Evolutionary conservation across 1,140 invertebrate genomes (phyloP), one percentile per base, ranked within the genome.

Genomic region (Trachymyrmex septentrionalis): DNA sequence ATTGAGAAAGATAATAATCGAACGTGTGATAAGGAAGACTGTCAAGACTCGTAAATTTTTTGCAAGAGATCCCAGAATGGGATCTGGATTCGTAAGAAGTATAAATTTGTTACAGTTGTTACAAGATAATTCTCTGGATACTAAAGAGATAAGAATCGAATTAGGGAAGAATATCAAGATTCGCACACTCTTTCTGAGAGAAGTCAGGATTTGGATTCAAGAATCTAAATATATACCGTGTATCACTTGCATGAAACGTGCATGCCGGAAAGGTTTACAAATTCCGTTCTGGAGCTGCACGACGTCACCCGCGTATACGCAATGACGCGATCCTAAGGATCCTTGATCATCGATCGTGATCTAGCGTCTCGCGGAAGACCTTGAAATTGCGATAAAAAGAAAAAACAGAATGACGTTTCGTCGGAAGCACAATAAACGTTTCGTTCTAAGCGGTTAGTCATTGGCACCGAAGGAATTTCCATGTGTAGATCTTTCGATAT

Each of bases 401-500:
- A 61, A 27, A 24, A 85, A 48, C 44, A 67, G 50, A 67, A 59
- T 75, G 75, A 87, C 80, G 80, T 59, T 78, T 34, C 27, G 53
- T 48, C 7, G 77, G 27, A 75, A 38, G 73, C 75, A 80, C 53
- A 84, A 78, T 87, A 66, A 84, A 38, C 72, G 86, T 84, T 91
- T 91, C 87, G 24, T 72, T 86, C 53, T 82, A 81, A 91, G 80
- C 66, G 57, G 30, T 91, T 91, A 91, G 84, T 91, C 90, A 91
- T 78, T 84, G 53, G 86, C 81, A 71, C 67, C 75, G 75, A 81
- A 91, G 89, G 89, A 86, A 91, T 91, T 91, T 91, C 90, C 84
- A 91, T 85, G 44, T n/a, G 38, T 84, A 48, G 69, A 84, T 84
- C 24, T 34, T 59, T 34, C 38, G 27, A 84, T 84, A 24, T 75